A percentile compares a stretch with the other conserved stretches of the same genome.
These are phyloP conservation scores for Platygyra sinensis DNA, from an alignment of 64 coral and sea anemone species.

Conservation along the genomic window DNA sequence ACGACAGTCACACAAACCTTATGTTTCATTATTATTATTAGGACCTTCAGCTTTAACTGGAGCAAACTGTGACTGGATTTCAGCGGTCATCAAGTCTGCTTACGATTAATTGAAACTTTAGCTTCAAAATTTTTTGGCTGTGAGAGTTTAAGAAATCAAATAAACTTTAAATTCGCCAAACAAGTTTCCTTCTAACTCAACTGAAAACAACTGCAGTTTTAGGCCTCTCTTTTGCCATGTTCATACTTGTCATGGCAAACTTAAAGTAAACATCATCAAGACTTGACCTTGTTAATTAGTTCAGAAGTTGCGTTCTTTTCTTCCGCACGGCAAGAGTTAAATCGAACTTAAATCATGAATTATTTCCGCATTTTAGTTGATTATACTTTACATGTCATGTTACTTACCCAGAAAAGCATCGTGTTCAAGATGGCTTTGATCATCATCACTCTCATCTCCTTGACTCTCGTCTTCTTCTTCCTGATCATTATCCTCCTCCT, in stretches of 20 bases:
- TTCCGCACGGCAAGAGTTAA: not conserved
- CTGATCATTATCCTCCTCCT: slow-evolving; percentile 32
- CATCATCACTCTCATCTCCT: slow-evolving; percentile 48
- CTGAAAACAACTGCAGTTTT: no score
- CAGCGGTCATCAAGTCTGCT: not conserved
- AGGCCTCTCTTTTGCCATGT: no score
- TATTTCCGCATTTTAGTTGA: not conserved
- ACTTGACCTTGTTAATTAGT: not conserved
- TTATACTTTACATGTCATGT: not conserved
- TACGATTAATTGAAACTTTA: not conserved
- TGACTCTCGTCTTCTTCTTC: slow-evolving; percentile 55
- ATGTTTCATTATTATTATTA: not conserved
- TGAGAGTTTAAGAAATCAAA: not conserved
- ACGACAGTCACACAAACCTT: not conserved
- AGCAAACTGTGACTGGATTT: not conserved
- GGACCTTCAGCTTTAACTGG: not conserved
- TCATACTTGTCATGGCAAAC: no score
- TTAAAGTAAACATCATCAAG: no score
- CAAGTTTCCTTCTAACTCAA: no score
- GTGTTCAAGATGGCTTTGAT: slow-evolving; percentile 37
- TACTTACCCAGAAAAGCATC: slow-evolving; percentile 70
- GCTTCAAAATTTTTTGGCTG: no score
- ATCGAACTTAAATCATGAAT: not conserved
- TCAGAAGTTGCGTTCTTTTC: not conserved
- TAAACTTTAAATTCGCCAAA: no score